phyloP scores from a whole-genome alignment of 1,140 invertebrate species.

The Sweltsa coloradensis region DNA sequence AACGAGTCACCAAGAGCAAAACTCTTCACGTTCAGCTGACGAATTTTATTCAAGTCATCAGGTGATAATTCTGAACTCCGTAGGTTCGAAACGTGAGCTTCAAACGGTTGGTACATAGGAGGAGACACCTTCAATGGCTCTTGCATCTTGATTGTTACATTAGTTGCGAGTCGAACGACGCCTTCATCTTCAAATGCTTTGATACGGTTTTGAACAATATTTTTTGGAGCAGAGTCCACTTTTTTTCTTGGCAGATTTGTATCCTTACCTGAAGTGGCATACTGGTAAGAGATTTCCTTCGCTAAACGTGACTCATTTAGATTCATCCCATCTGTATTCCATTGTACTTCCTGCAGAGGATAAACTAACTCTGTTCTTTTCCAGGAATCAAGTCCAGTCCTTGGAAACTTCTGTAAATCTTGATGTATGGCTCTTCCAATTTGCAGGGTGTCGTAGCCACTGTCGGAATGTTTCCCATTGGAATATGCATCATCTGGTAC shows the following conservation, averaged over 20 bases:
- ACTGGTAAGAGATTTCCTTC: conserved; percentile 36
- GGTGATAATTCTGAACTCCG: conserved; percentile 4
- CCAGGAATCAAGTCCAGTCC: neutral
- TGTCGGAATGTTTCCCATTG: conserved; percentile 24
- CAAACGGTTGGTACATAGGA: conserved; percentile 27
- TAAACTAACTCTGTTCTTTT: neutral
- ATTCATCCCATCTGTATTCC: conserved; percentile 18
- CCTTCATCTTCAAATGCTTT: conserved; percentile 32
- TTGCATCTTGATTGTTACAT: conserved; percentile 29
- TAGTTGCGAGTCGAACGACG: conserved; percentile 14
- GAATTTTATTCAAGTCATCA: too few relatives aligned
- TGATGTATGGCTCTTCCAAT: neutral
- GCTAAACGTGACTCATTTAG: conserved; percentile 31
- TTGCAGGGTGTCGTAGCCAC: conserved; percentile 30
- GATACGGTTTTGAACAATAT: conserved; percentile 38
- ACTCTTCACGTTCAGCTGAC: too few relatives aligned
- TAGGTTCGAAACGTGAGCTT: conserved; percentile 32
- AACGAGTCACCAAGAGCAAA: conserved; percentile 11
- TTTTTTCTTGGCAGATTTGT: conserved; percentile 6
- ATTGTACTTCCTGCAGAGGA: conserved; percentile 24
- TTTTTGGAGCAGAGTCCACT: conserved; percentile 27
- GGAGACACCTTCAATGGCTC: conserved; percentile 33
- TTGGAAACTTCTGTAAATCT: neutral
- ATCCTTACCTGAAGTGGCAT: conserved; percentile 28
- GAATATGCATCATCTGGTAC: conserved; percentile 3